Percentiles rank a stretch among this genome's conserved stretches.
These are phyloP conservation scores for Hydrolagus colliei DNA, from an alignment of 2,797 vertebrate genomes.

Conservation along the genomic window DNA sequence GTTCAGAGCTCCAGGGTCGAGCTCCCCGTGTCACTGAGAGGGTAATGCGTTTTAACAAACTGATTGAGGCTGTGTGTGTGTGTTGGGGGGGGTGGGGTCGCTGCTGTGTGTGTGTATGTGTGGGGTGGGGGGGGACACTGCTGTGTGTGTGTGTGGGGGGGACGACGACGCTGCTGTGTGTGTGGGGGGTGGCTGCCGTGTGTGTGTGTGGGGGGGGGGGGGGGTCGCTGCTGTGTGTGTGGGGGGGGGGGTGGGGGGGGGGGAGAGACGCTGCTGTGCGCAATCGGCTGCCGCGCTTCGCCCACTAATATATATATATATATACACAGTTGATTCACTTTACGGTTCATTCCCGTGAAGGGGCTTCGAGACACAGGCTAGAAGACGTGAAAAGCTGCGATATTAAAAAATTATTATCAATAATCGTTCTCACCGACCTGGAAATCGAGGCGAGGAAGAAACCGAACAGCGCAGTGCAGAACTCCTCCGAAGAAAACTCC, in stretches of 20 bases:
- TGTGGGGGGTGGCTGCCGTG: too few species aligned
- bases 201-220: too few species aligned
- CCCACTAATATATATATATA: too few species aligned
- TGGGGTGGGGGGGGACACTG: not conserved
- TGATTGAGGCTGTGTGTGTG: not conserved
- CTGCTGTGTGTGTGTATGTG: too few species aligned
- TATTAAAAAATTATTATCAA: too few species aligned
- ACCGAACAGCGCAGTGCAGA: slow-evolving; percentile 82
- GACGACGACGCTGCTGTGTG: not conserved
- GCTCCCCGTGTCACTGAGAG: slow-evolving; percentile 3
- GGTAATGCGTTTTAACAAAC: not conserved
- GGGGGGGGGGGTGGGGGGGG: too few species aligned
- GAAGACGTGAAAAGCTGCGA: not conserved
- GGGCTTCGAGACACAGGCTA: too few species aligned
- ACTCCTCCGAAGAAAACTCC: slow-evolving; percentile 84
- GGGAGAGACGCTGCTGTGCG: too few species aligned
- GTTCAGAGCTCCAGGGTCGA: not conserved
- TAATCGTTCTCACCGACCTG: slow-evolving; percentile 56
- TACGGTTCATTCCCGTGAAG: too few species aligned
- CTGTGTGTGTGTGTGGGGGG: too few species aligned
- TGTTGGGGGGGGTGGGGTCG: not conserved
- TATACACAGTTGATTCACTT: not conserved
- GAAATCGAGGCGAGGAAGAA: slow-evolving; percentile 80
- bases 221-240: too few species aligned
- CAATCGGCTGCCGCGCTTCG: too few species aligned